Conservation (phyloP, 1,140 invertebrate genomes). For the Anagrus nilaparvatae region DNA sequence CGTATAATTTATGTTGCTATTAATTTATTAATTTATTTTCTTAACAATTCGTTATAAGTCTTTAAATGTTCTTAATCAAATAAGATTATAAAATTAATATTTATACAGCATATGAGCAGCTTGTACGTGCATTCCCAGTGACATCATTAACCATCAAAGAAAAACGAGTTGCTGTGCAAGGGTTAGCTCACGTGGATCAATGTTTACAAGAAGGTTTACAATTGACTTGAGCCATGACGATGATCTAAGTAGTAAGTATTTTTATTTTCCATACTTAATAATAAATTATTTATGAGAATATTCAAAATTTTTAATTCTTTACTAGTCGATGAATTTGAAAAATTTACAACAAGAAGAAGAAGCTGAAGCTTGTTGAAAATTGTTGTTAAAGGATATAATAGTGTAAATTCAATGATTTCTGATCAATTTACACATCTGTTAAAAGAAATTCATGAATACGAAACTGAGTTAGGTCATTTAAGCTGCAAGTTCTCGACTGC, state of each 20-base stretch:
- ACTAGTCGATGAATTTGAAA: slow-evolving; percentile 58
- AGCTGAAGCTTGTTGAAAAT: slow-evolving; percentile 62
- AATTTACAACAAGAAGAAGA: slow-evolving; percentile 64
- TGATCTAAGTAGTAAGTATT: slow-evolving; percentile 53
- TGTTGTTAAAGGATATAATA: too few species aligned
- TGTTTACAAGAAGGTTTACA: slow-evolving; percentile 88
- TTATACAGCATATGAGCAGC: slow-evolving; percentile 68
- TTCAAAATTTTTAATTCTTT: slow-evolving; percentile 9
- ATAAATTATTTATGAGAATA: slow-evolving; percentile 1
- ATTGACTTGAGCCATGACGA: slow-evolving; percentile 59
- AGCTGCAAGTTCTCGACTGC: too few species aligned
- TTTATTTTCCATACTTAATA: not conserved
- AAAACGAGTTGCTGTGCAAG: slow-evolving; percentile 82
- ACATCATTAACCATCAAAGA: slow-evolving; percentile 89
- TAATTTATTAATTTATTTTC: too few species aligned
- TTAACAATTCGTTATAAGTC: too few species aligned
- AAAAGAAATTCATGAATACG: slow-evolving; percentile 76
- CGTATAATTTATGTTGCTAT: too few species aligned
- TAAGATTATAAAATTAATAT: slow-evolving; percentile 5
- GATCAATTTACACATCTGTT: slow-evolving; percentile 78
- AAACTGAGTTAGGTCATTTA: slow-evolving; percentile 83
- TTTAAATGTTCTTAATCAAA: slow-evolving; percentile 1
- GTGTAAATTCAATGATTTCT: slow-evolving; percentile 66
- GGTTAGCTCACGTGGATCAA: slow-evolving; percentile 79
- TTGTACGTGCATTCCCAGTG: slow-evolving; percentile 80